Evolutionary conservation across 2,888 invertebrate species (phyloP).

Genomic region (Odontomyia ornata): DNA sequence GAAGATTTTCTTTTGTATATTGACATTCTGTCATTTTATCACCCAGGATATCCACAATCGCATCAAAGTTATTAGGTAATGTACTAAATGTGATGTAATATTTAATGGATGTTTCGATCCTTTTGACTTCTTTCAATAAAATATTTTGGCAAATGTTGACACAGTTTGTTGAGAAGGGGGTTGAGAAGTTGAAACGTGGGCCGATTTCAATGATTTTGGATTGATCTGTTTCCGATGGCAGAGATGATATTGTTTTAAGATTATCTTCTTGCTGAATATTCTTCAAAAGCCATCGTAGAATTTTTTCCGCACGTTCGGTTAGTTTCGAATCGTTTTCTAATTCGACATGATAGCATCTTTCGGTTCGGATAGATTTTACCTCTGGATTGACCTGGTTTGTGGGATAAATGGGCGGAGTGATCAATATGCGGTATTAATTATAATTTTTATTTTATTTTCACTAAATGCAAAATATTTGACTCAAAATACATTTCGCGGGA

Average conservation of each 20-base stretch:
- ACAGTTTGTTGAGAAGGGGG: slow-evolving; percentile 95
- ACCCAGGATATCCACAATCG: slow-evolving; percentile 73
- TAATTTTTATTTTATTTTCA: neutral
- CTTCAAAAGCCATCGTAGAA: slow-evolving; percentile 81
- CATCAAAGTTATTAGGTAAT: slow-evolving; percentile 39
- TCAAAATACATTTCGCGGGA: no score
- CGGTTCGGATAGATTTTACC: slow-evolving; percentile 71
- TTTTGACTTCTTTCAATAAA: slow-evolving; percentile 75
- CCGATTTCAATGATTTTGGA: slow-evolving; percentile 82
- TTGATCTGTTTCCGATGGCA: slow-evolving; percentile 62
- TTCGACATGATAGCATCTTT: slow-evolving; percentile 85
- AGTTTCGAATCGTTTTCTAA: slow-evolving; percentile 65
- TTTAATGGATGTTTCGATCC: slow-evolving; percentile 84
- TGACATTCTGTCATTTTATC: slow-evolving; percentile 95
- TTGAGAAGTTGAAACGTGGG: slow-evolving; percentile 93
- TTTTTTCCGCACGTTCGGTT: slow-evolving; percentile 69
- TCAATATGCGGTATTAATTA: no score
- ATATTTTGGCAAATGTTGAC: slow-evolving; percentile 92
- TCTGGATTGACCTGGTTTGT: slow-evolving; percentile 58
- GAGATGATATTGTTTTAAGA: slow-evolving; percentile 67
- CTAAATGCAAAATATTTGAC: neutral
- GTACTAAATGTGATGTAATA: slow-evolving; percentile 71
- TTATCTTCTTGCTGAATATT: slow-evolving; percentile 73
- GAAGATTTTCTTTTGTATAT: slow-evolving; percentile 74
- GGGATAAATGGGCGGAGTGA: no score